These are phyloP conservation scores for Siniperca undulata DNA, from an alignment of 2,797 vertebrate genomes.

Conservation along the genomic window DNA sequence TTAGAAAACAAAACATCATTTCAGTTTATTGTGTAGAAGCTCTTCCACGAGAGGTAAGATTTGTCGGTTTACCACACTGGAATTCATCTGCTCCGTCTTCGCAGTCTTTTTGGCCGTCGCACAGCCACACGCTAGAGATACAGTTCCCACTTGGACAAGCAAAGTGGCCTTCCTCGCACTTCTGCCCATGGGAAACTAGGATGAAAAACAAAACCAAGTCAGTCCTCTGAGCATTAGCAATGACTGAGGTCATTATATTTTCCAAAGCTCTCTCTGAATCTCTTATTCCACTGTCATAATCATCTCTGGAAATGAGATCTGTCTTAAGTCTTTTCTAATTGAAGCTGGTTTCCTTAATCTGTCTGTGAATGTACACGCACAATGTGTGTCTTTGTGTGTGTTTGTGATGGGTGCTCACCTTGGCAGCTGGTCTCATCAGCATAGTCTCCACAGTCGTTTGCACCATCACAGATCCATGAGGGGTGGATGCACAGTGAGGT, in stretches of 20 bases:
- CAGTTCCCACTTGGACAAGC: slow-evolving; percentile 98
- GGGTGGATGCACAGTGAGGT: slow-evolving; percentile 96
- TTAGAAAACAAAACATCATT: slow-evolving; percentile 37
- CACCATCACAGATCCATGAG: slow-evolving; percentile 96
- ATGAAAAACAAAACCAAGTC: slow-evolving; percentile 70
- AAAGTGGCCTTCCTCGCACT: slow-evolving; percentile 98
- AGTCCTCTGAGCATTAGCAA: slow-evolving; percentile 30
- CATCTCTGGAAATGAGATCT: slow-evolving; percentile 57
- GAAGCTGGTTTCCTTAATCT: slow-evolving; percentile 48
- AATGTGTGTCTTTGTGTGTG: slow-evolving; percentile 18
- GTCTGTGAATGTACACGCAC: slow-evolving; percentile 29
- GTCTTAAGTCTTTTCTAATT: slow-evolving; percentile 63
- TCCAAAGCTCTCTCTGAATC: slow-evolving; percentile 60
- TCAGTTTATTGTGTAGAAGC: slow-evolving; percentile 19
- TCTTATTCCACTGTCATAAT: slow-evolving; percentile 55
- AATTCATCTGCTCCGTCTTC: slow-evolving; percentile 97
- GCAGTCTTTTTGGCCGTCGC: slow-evolving; percentile 98
- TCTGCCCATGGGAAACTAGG: slow-evolving; percentile 93
- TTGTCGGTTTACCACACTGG: slow-evolving; percentile 91
- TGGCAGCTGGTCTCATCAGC: slow-evolving; percentile 95
- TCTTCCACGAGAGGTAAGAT: slow-evolving; percentile 18
- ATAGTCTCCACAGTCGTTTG: slow-evolving; percentile 98
- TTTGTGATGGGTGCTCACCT: slow-evolving; percentile 74
- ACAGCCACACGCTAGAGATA: slow-evolving; percentile 98
- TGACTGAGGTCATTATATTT: slow-evolving; percentile 65